Percentiles rank a stretch among this genome's conserved stretches.
These are phyloP conservation scores for Hypolimnas misippus DNA, from an alignment of 2,888 invertebrate species.

Conservation along the genomic window DNA sequence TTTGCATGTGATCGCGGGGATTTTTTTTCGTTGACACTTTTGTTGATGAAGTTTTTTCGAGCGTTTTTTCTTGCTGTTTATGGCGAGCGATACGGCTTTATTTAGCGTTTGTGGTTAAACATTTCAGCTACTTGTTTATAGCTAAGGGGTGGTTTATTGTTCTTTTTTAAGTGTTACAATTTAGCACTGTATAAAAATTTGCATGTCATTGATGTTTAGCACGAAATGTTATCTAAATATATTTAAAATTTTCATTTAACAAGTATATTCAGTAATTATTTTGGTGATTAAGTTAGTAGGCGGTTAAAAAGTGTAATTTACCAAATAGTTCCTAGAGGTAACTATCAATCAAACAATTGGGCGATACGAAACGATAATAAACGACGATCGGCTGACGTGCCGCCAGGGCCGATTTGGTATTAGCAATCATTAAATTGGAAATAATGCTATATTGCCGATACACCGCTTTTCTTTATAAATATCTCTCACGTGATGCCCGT, in stretches of 20 bases:
- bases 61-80: constrained; percentile 71
- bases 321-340: constrained; percentile 20
- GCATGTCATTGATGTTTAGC: constrained; percentile 13
- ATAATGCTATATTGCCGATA: constrained; percentile 81
- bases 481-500: constrained; percentile 82
- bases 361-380: constrained; percentile 62
- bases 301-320: constrained; percentile 23
- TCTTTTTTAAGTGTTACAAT: constrained; percentile 64
- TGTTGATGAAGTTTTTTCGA: constrained; percentile 75
- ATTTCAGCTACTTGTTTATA: constrained; percentile 78
- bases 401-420: constrained; percentile 75
- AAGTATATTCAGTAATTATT: not conserved
- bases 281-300: constrained; percentile 9
- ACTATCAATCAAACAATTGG: constrained; percentile 53
- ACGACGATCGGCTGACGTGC: constrained; percentile 70
- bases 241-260: not conserved
- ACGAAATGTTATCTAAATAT: constrained; percentile 4
- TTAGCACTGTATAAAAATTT: constrained; percentile 45
- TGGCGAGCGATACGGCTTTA: constrained; percentile 71
- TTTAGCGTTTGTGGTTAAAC: constrained; percentile 79
- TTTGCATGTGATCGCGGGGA: constrained; percentile 79
- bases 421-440: constrained; percentile 84
- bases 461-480: constrained; percentile 83
- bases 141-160: constrained; percentile 70
- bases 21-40: constrained; percentile 72